Evolutionary conservation across 2,888 invertebrate species (phyloP), one percentile per base, ranked within the genome.

Genomic region (Leptothorax acervorum): DNA sequence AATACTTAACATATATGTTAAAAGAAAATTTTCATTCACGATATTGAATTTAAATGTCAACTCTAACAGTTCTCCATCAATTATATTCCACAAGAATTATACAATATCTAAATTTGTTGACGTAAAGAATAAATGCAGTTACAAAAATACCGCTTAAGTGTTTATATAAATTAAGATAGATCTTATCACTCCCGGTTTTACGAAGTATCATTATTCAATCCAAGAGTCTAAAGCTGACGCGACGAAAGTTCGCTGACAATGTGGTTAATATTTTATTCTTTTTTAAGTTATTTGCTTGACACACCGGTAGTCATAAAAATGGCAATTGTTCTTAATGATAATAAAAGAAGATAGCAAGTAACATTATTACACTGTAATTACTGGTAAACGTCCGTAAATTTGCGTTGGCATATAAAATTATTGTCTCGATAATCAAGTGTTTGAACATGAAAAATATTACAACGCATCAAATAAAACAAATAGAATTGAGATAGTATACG

Each of bases 111-210:
- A 23, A 28, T 66, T 53, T 28, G 4, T 18, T 65, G 8, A 42
- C 12, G 23, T 76, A 78, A 55, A 28, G 1, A 53, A 66, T 66
- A 65, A 53, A 76, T 62, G 9, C 9, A 48, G 11, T 42, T 8
- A 12, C 1, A 1, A 31, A 31, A n/a, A 45, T 8, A 45, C 0
- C 53, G 23, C 3, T 31, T 8, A 51, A 76, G 4, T 48, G 39
- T 8, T 51, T 35, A 66, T 76, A 65, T 55, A 45, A 78, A 66
- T 78, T 55, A 45, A 76, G 65, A 65, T 65, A 65, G 6, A 78
- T 45, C 15, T 68, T 28, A 78, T 78, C 42, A 15, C 35, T 15
- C 11, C 35, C 28, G 12, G 4, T 68, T 55, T 55, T 31, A 8
- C 12, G 9, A 15, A 12, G 12, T 55, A 31, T 31, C 55, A 55